Evolutionary conservation across 2,797 vertebrate genomes (phyloP).

Genomic region (Pipistrellus pipistrellus): DNA sequence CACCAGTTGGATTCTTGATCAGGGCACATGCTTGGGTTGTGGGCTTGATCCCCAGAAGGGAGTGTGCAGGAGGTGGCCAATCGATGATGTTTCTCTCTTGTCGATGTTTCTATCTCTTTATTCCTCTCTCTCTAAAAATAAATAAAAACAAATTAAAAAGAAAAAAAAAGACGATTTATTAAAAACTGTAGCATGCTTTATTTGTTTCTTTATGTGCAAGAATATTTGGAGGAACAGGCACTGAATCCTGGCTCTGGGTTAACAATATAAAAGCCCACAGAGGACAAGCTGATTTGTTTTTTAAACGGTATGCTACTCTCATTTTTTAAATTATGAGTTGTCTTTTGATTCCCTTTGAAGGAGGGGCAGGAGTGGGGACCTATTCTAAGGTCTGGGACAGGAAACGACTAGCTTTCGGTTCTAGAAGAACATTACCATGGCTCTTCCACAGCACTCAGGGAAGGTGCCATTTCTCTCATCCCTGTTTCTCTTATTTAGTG

Average conservation of each 20-base stretch:
- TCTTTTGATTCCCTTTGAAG: constrained; percentile 34
- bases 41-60: not conserved
- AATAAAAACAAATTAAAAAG: not conserved
- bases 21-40: not conserved
- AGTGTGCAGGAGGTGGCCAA: not conserved
- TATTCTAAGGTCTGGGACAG: not conserved
- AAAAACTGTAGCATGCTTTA: not conserved
- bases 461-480: not conserved
- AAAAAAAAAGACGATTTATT: constrained; percentile 34
- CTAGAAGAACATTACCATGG: not conserved
- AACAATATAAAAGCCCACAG: not conserved
- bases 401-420: not conserved
- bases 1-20: not conserved
- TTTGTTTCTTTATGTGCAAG: constrained; percentile 32
- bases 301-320: not conserved
- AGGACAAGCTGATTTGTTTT: not conserved
- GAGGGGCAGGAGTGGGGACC: not conserved
- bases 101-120: not conserved
- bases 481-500: not conserved
- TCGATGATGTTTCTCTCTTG: not conserved
- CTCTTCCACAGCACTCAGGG: not conserved
- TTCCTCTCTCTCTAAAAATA: not conserved
- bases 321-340: constrained; percentile 38
- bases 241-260: not conserved
- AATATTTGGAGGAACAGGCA: not conserved